Evolutionary conservation across 2,888 invertebrate species (phyloP).

Genomic region (Nomada lathburiana): DNA sequence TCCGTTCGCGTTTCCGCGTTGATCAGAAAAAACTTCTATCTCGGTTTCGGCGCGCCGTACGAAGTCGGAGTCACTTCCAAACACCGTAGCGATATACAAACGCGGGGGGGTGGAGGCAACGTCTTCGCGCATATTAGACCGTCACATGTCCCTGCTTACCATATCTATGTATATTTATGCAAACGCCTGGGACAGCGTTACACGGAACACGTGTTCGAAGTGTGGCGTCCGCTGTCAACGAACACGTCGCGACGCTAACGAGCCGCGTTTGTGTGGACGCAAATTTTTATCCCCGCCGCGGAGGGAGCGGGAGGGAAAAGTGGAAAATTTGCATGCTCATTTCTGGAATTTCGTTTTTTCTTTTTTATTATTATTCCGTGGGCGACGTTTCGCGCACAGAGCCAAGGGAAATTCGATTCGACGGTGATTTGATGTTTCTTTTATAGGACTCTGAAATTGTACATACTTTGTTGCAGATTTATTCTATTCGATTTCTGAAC

Average conservation of each 20-base stretch:
- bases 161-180: slow-evolving; percentile 75
- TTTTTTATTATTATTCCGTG: too few species aligned
- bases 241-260: slow-evolving; percentile 60
- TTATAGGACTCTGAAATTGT: too few species aligned
- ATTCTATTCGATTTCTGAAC: too few species aligned
- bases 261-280: slow-evolving; percentile 55
- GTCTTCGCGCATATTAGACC: slow-evolving; percentile 59
- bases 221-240: slow-evolving; percentile 35
- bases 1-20: slow-evolving; percentile 8
- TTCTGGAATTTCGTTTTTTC: background rate
- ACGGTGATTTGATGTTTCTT: too few species aligned
- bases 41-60: background rate
- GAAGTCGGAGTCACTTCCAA: slow-evolving; percentile 13
- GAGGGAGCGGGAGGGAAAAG: background rate
- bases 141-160: slow-evolving; percentile 71
- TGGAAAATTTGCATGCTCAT: background rate
- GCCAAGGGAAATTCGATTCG: too few species aligned
- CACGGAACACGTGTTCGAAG: slow-evolving; percentile 63
- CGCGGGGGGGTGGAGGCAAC: background rate
- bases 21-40: slow-evolving; percentile 59
- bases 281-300: slow-evolving; percentile 50
- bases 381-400: too few species aligned
- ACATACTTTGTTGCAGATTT: too few species aligned
- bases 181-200: slow-evolving; percentile 5
- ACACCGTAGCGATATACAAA: slow-evolving; percentile 8